Conservation (phyloP, 2,888 invertebrate genomes). For the Acanthosepion pharaonis region DNA sequence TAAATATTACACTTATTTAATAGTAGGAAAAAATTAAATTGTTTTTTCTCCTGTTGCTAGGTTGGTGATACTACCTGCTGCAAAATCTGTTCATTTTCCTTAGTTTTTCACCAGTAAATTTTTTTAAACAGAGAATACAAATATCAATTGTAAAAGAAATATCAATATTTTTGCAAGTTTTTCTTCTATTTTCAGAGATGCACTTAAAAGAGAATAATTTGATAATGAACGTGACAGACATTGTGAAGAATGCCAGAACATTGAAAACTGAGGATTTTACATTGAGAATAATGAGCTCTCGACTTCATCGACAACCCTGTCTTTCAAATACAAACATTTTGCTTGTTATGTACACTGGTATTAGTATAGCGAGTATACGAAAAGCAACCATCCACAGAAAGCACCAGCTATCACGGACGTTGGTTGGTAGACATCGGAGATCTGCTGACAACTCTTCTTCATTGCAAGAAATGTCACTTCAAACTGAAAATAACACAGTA, state of each 20-base stretch:
- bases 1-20: too few species aligned
- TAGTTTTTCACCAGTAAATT: too few species aligned
- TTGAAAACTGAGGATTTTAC: not conserved
- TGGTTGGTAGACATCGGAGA: not conserved
- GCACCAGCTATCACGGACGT: not conserved
- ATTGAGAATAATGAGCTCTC: not conserved
- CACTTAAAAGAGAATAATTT: slow-evolving; percentile 6
- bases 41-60: too few species aligned
- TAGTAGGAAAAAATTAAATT: too few species aligned
- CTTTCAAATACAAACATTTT: not conserved
- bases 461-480: not conserved
- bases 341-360: slow-evolving; percentile 38
- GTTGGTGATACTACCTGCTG: too few species aligned
- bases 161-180: not conserved
- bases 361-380: not conserved
- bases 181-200: slow-evolving; percentile 33
- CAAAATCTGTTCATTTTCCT: too few species aligned
- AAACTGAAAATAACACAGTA: not conserved
- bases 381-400: slow-evolving; percentile 33
- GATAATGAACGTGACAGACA: slow-evolving; percentile 12
- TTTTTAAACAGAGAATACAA: too few species aligned
- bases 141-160: not conserved
- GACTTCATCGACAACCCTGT: not conserved
- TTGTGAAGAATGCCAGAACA: not conserved
- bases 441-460: not conserved